Base-by-base conservation (phyloP, 1,140 invertebrate genomes). In the Caenorhabditis briggsae region DNA sequence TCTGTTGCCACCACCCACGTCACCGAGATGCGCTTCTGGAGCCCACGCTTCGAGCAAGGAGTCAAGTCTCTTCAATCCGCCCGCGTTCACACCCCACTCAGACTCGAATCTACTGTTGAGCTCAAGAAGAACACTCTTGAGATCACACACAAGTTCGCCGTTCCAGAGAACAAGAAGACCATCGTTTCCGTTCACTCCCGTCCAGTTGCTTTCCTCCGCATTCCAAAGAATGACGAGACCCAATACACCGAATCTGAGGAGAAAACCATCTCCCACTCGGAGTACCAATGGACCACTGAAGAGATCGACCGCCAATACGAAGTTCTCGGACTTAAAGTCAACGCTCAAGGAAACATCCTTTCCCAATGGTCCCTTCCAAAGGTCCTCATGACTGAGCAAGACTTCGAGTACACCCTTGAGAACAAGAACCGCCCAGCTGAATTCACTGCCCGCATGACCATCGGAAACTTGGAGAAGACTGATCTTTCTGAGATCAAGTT, bases 1-100 rank as follows among this genome's bases (percentile, higher is more conserved):
- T 88, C 84, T 14, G 25, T 90, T 46, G 89, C 89, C 46, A 61
- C 74, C 25, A 86, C 86, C 43, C 64, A 84, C 23, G 59, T 90
- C 82, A 58, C n/a, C 2, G 25, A 88, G 14, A 83, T 88, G 82
- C 58, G 84, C 41, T 55, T 85, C 41, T 88, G 82, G 53, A 83
- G 46, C 58, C 89, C 88, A 20, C 5, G 90, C n/a, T 65, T 89
- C 74, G 82, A 48, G 16, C 59, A 59, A 14, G 89, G 89, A 74
- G 70, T 87, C 74, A 84, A 89, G 23, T 74, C 64, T 0, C n/a
- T 88, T 14, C 74, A 85, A 58, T 82, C 88, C 23, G 59, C 86
- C 16, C 61, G 88, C 12, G 5, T 86, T 18, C 59, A 86, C 43
- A 82, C 86, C 46, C 89, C 89, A 14, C 14, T 90, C 20, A 70